Conservation (phyloP, 2,888 invertebrate genomes). For the Pterostichus madidus region DNA sequence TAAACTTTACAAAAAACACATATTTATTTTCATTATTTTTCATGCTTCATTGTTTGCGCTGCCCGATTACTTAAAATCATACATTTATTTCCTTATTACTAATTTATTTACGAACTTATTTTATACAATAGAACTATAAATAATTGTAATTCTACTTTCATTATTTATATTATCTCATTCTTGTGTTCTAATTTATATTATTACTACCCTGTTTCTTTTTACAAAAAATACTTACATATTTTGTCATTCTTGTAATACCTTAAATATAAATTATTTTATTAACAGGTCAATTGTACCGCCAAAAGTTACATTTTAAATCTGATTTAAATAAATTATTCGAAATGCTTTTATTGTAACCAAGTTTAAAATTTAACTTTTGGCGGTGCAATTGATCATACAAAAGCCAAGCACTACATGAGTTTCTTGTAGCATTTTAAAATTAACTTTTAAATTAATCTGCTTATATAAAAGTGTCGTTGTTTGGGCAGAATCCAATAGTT, state of each 20-base stretch:
- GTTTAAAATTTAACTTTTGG: no score
- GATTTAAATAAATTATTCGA: no score
- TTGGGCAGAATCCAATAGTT: slow-evolving; percentile 31
- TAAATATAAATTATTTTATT: no score
- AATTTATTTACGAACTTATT: neutral
- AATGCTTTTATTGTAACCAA: no score
- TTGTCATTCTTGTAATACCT: neutral
- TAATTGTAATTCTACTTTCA: neutral
- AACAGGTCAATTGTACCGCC: no score
- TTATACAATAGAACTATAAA: neutral
- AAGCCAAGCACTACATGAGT: no score
- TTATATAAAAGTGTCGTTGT: slow-evolving; percentile 11
- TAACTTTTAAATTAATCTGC: no score
- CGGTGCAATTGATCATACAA: no score
- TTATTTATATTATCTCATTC: neutral
- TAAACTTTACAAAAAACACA: neutral
- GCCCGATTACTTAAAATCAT: neutral
- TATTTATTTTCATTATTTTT: neutral
- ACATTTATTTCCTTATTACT: slow-evolving; percentile 11
- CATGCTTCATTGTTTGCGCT: slow-evolving; percentile 15
- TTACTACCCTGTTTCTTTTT: neutral
- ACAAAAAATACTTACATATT: neutral
- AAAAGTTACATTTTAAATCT: no score
- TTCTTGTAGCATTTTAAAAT: no score
- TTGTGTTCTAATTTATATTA: neutral